These are phyloP conservation scores for Alcedo quadribrachys DNA, from an alignment of 2,797 vertebrate species.

Conservation along the genomic window DNA sequence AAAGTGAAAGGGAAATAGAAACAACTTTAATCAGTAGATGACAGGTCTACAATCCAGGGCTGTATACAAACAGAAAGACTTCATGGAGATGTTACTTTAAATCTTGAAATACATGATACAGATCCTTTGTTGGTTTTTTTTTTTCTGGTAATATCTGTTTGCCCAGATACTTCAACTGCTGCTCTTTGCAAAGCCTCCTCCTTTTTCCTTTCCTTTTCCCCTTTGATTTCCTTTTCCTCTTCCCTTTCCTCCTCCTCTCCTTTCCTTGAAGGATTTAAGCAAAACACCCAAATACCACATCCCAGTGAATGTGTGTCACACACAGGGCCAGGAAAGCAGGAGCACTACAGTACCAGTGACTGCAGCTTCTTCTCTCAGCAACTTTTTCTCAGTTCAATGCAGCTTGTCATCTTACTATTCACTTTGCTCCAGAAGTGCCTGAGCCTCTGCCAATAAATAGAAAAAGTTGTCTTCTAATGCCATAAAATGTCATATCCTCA, in stretches of 20 bases:
- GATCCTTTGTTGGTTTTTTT: not conserved
- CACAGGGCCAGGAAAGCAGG: not conserved
- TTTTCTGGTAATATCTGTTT: not conserved
- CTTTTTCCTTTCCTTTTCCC: no score
- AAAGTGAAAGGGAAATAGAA: not conserved
- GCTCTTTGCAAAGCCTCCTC: no score
- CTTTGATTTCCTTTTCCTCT: no score
- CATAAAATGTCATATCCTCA: not conserved
- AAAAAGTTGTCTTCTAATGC: not conserved
- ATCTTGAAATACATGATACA: not conserved
- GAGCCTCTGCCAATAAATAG: not conserved
- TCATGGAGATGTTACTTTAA: not conserved
- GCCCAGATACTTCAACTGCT: not conserved
- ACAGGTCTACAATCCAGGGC: not conserved
- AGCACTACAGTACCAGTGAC: not conserved
- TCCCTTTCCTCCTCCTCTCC: no score
- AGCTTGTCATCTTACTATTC: not conserved
- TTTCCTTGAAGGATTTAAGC: no score
- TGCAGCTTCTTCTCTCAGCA: not conserved
- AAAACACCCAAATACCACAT: not conserved
- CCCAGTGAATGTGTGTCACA: not conserved
- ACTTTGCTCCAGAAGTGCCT: not conserved
- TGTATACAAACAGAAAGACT: not conserved
- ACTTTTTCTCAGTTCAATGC: not conserved
- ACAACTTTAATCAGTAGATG: not conserved